Percentiles rank a stretch among this genome's conserved stretches.
phyloP scores from a whole-genome alignment of 2,888 invertebrate species.

The Lepas anatifera region DNA sequence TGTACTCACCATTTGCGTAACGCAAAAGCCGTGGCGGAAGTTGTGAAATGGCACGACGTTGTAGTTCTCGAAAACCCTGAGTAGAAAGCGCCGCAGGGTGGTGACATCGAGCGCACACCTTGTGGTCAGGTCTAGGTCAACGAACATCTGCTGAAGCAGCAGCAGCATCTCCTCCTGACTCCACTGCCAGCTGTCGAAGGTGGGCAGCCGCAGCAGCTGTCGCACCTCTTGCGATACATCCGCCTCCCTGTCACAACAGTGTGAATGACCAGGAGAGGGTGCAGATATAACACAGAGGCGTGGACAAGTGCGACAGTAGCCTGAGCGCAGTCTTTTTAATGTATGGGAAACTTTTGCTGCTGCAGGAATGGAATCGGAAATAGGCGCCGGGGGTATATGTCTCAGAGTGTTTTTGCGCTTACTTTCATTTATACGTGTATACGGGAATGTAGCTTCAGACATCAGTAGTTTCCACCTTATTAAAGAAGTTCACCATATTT shows the following conservation, averaged over 20 bases:
- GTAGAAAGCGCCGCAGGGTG: constrained; percentile 55
- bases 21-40: constrained; percentile 75
- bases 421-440: no score
- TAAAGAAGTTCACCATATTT: no score
- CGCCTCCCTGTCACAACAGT: constrained; percentile 42
- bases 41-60: constrained; percentile 79
- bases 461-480: no score
- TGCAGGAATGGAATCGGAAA: no score
- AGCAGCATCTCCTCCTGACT: constrained; percentile 65
- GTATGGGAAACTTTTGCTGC: no score
- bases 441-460: no score
- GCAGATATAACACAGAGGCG: no score
- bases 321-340: no score
- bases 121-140: constrained; percentile 58
- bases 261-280: no score
- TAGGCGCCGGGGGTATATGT: no score
- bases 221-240: constrained; percentile 49
- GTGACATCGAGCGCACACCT: constrained; percentile 61
- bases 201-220: constrained; percentile 50
- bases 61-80: constrained; percentile 65
- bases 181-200: constrained; percentile 72
- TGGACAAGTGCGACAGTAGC: no score
- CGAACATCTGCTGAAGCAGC: constrained; percentile 66
- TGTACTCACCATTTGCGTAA: constrained; percentile 71
- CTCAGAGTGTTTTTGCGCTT: no score